Conservation (phyloP, 2,888 invertebrate genomes). For the Itoplectis maculator region DNA sequence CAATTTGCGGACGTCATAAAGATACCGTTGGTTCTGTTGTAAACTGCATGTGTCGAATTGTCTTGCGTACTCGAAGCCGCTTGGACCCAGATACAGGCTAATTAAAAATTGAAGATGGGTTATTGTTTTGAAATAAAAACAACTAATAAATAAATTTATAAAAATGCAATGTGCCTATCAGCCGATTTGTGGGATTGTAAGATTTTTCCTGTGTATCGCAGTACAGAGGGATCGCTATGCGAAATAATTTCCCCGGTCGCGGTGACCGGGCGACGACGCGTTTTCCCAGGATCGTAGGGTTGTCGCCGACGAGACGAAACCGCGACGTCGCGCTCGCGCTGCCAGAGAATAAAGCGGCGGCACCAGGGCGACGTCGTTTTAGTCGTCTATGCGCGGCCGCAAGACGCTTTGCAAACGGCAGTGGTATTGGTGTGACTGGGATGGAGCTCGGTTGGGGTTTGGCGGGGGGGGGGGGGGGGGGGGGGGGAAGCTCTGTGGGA, state of each 20-base stretch:
- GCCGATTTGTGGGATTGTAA: not conserved
- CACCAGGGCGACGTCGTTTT: not conserved
- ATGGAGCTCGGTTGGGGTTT: too few relatives aligned
- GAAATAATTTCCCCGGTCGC: conserved; percentile 8
- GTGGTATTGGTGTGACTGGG: conserved; percentile 5
- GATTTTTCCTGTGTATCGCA: not conserved
- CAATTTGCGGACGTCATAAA: not conserved
- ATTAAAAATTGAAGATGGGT: not conserved
- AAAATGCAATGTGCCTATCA: too few relatives aligned
- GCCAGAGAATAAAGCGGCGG: conserved; percentile 33
- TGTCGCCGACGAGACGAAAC: conserved; percentile 4
- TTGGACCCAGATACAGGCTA: not conserved
- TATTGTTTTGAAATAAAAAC: not conserved
- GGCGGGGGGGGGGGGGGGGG: too few relatives aligned
- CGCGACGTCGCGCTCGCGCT: conserved; percentile 8
- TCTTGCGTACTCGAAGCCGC: not conserved
- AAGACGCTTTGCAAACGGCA: conserved; percentile 32
- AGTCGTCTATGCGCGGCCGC: conserved; percentile 14
- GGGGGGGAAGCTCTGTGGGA: conserved; percentile 23
- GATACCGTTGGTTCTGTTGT: not conserved
- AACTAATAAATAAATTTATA: too few relatives aligned
- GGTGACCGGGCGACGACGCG: conserved; percentile 15
- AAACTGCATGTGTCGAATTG: not conserved
- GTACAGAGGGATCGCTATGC: not conserved
- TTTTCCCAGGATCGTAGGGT: not conserved